Percentiles rank a stretch among this genome's conserved stretches.
Evolutionary conservation across 2,113 vertebrate species (phyloP).

Genomic region (Vulpes lagopus): DNA sequence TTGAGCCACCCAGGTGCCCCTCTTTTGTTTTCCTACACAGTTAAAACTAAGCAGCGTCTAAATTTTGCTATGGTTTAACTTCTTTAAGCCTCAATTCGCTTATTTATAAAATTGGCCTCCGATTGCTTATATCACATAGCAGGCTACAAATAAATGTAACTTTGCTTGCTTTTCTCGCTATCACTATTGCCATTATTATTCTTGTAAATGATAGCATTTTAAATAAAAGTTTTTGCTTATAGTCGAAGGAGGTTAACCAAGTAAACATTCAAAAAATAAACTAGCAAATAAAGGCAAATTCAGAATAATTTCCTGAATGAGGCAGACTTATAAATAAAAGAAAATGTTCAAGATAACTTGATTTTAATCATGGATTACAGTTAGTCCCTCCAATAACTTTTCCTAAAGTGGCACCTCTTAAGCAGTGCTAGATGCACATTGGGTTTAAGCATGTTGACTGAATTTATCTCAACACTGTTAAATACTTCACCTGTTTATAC

Average conservation of each 20-base stretch:
- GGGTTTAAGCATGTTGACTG: not conserved
- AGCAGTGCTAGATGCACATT: not conserved
- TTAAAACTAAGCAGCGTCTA: not conserved
- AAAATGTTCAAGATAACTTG: not conserved
- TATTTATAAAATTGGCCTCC: not conserved
- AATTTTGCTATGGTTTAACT: not conserved
- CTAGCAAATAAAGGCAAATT: not conserved
- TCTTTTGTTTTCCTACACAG: not conserved
- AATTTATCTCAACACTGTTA: not conserved
- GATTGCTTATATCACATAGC: not conserved
- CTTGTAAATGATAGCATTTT: not conserved
- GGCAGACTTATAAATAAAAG: not conserved
- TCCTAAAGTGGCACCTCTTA: not conserved
- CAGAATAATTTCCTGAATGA: not conserved
- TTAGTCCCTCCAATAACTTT: not conserved
- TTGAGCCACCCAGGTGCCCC: too few species aligned
- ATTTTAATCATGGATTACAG: not conserved
- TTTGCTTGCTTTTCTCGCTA: not conserved
- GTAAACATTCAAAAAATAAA: not conserved
- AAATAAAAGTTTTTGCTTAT: not conserved
- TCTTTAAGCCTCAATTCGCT: not conserved
- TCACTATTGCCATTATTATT: not conserved
- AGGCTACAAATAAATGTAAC: not conserved
- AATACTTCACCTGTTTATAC: not conserved
- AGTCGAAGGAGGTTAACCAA: not conserved